phyloP scores from a whole-genome alignment of 2,888 invertebrate genomes.

The Drosophila pseudotalamancana region DNA sequence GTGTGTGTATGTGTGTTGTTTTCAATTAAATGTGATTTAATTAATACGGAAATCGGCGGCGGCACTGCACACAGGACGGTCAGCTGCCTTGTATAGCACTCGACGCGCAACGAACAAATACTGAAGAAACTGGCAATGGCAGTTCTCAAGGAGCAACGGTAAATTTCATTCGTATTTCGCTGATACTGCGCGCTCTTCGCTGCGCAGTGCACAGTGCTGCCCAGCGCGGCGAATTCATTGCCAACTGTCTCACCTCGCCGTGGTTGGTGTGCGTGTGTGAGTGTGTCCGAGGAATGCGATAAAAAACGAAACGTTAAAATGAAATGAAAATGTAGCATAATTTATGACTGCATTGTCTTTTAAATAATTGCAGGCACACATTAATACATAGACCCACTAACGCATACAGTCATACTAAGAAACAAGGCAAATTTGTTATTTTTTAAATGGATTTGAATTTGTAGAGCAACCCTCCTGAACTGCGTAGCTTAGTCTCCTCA shows the following conservation, averaged over 20 bases:
- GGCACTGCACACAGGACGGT: conserved; percentile 32
- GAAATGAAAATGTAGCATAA: conserved; percentile 79
- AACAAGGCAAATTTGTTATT: conserved; percentile 37
- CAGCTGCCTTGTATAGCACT: conserved; percentile 59
- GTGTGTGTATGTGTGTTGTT: conserved; percentile 24
- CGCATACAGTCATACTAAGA: background rate
- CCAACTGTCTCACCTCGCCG: conserved; percentile 45
- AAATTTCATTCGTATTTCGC: conserved; percentile 8
- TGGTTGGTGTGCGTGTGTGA: conserved; percentile 18
- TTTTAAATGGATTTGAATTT: conserved; percentile 65
- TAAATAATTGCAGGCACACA: conserved; percentile 77
- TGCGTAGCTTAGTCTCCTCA: background rate
- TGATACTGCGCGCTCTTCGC: conserved; percentile 65
- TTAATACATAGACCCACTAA: conserved; percentile 21
- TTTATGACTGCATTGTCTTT: conserved; percentile 79
- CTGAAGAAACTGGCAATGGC: conserved; percentile 66
- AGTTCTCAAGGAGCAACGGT: conserved; percentile 51
- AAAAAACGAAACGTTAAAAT: conserved; percentile 79
- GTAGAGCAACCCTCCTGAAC: conserved; percentile 56
- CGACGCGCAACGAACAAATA: conserved; percentile 79
- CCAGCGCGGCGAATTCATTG: conserved; percentile 59
- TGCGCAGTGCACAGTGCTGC: conserved; percentile 63
- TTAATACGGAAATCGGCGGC: conserved; percentile 67
- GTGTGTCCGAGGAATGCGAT: conserved; percentile 71
- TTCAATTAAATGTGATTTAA: conserved; percentile 68